A percentile compares a stretch with the other conserved stretches of the same genome.
These are phyloP conservation scores for Hoplodrina blanda DNA, from an alignment of 2,888 invertebrate species.

Conservation along the genomic window DNA sequence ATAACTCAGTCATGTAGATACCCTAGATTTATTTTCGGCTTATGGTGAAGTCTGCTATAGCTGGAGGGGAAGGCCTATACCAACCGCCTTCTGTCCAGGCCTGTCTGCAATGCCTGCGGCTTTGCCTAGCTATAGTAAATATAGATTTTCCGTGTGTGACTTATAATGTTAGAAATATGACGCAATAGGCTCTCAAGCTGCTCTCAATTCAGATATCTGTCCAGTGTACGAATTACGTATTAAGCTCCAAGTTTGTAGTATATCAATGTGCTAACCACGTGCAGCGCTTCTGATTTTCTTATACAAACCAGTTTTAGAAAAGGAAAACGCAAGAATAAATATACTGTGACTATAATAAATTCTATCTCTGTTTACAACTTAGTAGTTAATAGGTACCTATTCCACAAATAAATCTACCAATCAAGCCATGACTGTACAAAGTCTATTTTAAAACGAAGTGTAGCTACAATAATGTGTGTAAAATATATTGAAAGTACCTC, in stretches of 20 bases:
- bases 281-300: conserved; percentile 8
- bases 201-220: conserved; percentile 13
- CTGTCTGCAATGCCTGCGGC: conserved; percentile 10
- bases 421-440: conserved; percentile 30
- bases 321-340: conserved; percentile 25
- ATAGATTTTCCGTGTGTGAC: conserved; percentile 1
- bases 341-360: conserved; percentile 21
- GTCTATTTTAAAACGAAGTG: conserved; percentile 25
- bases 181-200: conserved; percentile 6
- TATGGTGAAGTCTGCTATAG: conserved; percentile 3
- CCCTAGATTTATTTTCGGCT: neutral
- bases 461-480: conserved; percentile 20
- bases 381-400: conserved; percentile 21
- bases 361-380: conserved; percentile 31
- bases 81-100: conserved; percentile 19
- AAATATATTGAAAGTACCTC: conserved; percentile 33
- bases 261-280: neutral
- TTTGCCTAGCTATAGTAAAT: conserved; percentile 6
- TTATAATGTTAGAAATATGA: conserved; percentile 13
- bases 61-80: conserved; percentile 13
- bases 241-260: neutral
- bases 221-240: neutral
- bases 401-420: conserved; percentile 36
- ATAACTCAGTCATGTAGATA: neutral
- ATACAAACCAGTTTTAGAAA: conserved; percentile 33